Base-by-base conservation (phyloP, 2,113 vertebrate genomes). In the Galemys pyrenaicus region DNA sequence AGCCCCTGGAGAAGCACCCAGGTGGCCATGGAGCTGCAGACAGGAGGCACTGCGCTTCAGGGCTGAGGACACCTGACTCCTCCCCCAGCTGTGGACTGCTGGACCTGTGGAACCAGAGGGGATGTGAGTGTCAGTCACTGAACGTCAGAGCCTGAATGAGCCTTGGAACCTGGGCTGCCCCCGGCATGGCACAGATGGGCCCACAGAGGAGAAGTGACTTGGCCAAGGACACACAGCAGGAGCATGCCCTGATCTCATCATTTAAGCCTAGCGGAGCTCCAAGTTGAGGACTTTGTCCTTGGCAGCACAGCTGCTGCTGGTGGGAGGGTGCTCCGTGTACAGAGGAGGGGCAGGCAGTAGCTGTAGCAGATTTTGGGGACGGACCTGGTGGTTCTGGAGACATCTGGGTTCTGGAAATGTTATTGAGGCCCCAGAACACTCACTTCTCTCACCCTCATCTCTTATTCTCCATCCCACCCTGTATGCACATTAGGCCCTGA, bases 1-100 rank as follows among this genome's bases (percentile, higher is more conserved):
- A 88, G 26, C 65, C 77, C n/a, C 0, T 11, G 74, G 15, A 96
- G 51, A 80, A 96, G 58, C 41, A 65, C 15, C 12, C 0, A 0
- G 7, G 22, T 0, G 1, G 71, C 94, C 96, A 96, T 96, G 89
- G 83, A n/a, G 93, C 95, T 95, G 49, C 2, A 3, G 24, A 73
- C 32, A 22, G 19, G 10, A 15, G 46, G 17, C 1, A 0, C 60
- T 30, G 44, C 68, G 6, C 28, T 56, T 62, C 3, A 12, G 77
- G 71, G 35, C 87, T 19, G 46, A 67, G 62, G 70, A 37, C n/a
- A 54, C 17, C 51, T 58, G 32, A 58, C 3, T 2, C 24, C 28
- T 30, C 8, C n/a, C n/a, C 28, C 30, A 5, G 0, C 20, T 44
- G 16, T 10, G 24, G 30, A 13, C 26, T 2, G 2, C 11, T 28